Base-by-base conservation (phyloP, 2,797 vertebrate genomes). In the Sebastes ruberrimus region DNA sequence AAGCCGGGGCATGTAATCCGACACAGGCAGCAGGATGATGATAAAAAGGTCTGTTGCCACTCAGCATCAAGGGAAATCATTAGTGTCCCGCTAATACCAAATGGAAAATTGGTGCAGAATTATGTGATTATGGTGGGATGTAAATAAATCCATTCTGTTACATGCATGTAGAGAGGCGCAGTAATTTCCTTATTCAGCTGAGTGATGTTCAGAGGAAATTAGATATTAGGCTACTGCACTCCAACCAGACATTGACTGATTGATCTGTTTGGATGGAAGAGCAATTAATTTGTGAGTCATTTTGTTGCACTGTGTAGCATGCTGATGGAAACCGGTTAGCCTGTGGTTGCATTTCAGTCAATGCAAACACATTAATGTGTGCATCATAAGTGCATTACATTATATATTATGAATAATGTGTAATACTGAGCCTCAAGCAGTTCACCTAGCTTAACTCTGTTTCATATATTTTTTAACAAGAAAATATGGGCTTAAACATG, bases 191-290 rank as follows among this genome's bases (percentile, higher is more conserved):
- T 78, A 27, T 86, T 80, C 79, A 67, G 84, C 74, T 71, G 68
- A 91, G 53, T 61, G 86, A 91, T 91, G 89, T 93, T 91, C 65
- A 61, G 72, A 85, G 91, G 91, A 94, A 94, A 95, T 94, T 25
- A 88, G 91, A 92, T 88, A 88, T 92, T 79, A 85, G 68, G 75
- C 62, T 10, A 9, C 22, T 65, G 64, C 64, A 22, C 76, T 72
- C 81, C 79, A 71, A 25, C 64, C 64, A 84, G 76, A 83, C 88
- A 75, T 68, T 80, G 74, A 92, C 78, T 84, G 87, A 94, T 92
- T 91, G 88, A 92, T 92, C 86, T 77, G 62, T 87, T 46, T 46
- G 42, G 42, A 46, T 46, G 42, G 42, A 46, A 46, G 42, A 46
- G 42, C 42, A 93, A 87, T 94, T 92, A 82, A 91, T 92, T 83